Evolutionary conservation across 2,888 invertebrate genomes (phyloP).

Genomic region (Hemistola chrysoprasaria): DNA sequence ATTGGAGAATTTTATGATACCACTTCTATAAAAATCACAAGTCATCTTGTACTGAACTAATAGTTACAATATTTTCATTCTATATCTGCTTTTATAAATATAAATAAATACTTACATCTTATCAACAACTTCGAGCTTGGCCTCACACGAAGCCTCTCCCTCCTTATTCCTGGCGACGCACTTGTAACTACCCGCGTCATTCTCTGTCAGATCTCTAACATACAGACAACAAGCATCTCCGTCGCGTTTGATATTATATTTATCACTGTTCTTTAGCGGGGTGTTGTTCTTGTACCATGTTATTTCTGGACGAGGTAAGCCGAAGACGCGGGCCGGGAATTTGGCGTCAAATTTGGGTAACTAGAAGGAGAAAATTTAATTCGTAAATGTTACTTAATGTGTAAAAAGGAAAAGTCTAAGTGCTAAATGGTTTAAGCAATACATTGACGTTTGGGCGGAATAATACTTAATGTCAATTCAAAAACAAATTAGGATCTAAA

Average conservation of each 20-base stretch:
- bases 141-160: conserved; percentile 89
- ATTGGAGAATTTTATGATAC: no score
- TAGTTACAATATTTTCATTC: no score
- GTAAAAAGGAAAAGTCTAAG: no score
- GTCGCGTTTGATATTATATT: conserved; percentile 88
- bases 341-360: conserved; percentile 90
- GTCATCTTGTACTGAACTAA: no score
- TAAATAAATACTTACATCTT: conserved; percentile 85
- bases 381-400: not conserved
- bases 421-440: no score
- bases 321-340: conserved; percentile 90
- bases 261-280: conserved; percentile 85
- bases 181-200: conserved; percentile 88
- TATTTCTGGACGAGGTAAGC: conserved; percentile 92
- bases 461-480: no score
- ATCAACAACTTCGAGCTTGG: conserved; percentile 89
- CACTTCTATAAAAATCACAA: no score
- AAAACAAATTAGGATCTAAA: no score
- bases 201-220: conserved; percentile 85
- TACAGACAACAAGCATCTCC: conserved; percentile 91
- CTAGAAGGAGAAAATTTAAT: conserved; percentile 52
- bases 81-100: not conserved
- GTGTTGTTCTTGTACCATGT: conserved; percentile 93
- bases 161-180: conserved; percentile 91
- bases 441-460: no score